A percentile compares a stretch with the other conserved stretches of the same genome.
Evolutionary conservation across 92 coral and sea anemone genomes (phyloP).

Genomic region (Plumapathes pennacea): DNA sequence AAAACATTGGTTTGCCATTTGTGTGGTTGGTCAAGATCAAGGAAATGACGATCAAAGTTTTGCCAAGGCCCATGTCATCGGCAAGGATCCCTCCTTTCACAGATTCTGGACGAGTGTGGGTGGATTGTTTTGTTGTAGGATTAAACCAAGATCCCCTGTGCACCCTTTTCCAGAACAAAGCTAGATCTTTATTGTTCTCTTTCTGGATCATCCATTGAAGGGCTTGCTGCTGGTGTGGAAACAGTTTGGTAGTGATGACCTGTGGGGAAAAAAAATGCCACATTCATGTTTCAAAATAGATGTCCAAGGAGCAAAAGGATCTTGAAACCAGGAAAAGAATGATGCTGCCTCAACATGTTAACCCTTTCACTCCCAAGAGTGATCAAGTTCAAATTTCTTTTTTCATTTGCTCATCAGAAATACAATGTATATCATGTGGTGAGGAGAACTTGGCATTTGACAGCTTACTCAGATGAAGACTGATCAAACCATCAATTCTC

Average conservation of each 20-base stretch:
- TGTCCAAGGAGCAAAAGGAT: background rate
- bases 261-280: conserved; percentile 1
- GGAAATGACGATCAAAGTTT: conserved; percentile 70
- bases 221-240: conserved; percentile 79
- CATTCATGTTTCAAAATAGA: background rate
- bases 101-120: conserved; percentile 60
- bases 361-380: too few species aligned
- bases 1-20: conserved; percentile 79
- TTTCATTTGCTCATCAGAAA: too few species aligned
- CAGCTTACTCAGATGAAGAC: too few species aligned
- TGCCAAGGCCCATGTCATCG: conserved; percentile 92
- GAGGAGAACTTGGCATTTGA: too few species aligned
- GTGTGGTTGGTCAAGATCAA: conserved; percentile 78
- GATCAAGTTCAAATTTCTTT: background rate
- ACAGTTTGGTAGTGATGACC: conserved; percentile 71
- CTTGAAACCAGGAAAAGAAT: background rate
- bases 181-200: conserved; percentile 73
- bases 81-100: conserved; percentile 84
- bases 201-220: conserved; percentile 77
- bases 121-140: conserved; percentile 61
- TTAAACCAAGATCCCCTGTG: conserved; percentile 59
- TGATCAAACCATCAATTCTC: too few species aligned
- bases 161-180: conserved; percentile 67
- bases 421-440: too few species aligned
- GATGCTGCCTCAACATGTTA: background rate